Evolutionary conservation across 2,888 invertebrate genomes (phyloP).

Genomic region (Drosophila paramelanica): DNA sequence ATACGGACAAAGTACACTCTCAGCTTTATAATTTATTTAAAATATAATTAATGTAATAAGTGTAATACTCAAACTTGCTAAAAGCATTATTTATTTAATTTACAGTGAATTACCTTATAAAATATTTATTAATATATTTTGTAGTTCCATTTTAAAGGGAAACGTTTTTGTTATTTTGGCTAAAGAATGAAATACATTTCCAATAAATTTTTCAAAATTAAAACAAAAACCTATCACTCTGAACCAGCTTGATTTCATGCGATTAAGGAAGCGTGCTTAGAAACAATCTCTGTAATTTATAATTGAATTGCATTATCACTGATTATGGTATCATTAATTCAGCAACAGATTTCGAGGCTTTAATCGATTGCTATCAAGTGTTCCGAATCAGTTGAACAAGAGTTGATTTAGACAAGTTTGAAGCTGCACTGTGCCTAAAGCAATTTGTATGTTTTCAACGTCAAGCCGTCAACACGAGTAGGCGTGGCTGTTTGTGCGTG

Average conservation of each 20-base stretch:
- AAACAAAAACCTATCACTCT: too few species aligned
- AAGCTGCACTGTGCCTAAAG: constrained; percentile 8
- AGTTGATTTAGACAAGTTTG: background rate
- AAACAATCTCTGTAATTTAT: background rate
- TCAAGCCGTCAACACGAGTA: constrained; percentile 7
- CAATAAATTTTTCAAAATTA: too few species aligned
- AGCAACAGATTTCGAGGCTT: background rate
- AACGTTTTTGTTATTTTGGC: too few species aligned
- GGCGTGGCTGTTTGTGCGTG: constrained; percentile 12
- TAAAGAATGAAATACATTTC: too few species aligned
- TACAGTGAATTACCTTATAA: too few species aligned
- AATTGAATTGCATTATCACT: constrained; percentile 7
- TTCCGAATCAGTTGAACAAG: background rate
- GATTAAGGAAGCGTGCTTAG: background rate
- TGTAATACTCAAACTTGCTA: too few species aligned
- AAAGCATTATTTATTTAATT: too few species aligned
- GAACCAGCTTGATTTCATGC: background rate
- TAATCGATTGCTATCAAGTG: constrained; percentile 5
- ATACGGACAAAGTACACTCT: too few species aligned
- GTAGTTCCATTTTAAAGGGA: too few species aligned
- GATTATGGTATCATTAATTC: background rate
- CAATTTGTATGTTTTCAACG: constrained; percentile 21
- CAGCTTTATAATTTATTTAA: too few species aligned
- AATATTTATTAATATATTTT: too few species aligned
- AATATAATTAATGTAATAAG: too few species aligned